Percentiles rank a stretch among this genome's conserved stretches.
Conservation (phyloP, 2,113 vertebrate genomes). For the Callorhinus ursinus region DNA sequence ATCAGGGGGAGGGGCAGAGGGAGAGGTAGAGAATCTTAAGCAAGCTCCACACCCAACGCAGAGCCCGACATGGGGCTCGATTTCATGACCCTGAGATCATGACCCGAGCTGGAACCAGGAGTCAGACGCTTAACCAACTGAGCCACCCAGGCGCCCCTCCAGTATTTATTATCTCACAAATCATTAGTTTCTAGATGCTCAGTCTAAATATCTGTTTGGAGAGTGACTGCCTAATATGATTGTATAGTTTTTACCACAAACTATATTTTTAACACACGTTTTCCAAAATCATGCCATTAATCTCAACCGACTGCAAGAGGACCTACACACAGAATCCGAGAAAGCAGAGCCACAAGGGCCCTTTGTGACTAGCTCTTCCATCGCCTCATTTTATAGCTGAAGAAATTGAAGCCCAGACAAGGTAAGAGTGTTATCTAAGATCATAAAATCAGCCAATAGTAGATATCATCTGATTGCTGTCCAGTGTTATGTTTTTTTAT, state of each 20-base stretch:
- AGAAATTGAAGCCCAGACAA: not conserved
- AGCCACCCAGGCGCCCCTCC: not conserved
- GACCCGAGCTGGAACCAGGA: not conserved
- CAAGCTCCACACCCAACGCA: not conserved
- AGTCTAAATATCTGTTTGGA: not conserved
- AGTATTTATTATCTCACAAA: slow-evolving; percentile 23
- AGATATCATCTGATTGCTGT: not conserved
- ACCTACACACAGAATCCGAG: not conserved
- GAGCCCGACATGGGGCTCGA: not conserved
- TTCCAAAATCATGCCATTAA: not conserved
- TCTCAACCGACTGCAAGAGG: not conserved
- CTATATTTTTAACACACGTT: not conserved
- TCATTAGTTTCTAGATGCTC: slow-evolving; percentile 15
- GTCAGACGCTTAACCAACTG: not conserved
- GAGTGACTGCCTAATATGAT: not conserved
- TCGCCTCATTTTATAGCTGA: not conserved
- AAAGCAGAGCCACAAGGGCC: not conserved
- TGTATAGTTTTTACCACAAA: not conserved
- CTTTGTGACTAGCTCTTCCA: not conserved
- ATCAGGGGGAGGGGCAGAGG: not conserved
- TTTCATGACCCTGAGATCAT: not conserved
- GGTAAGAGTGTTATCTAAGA: not conserved
- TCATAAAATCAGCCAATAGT: not conserved
- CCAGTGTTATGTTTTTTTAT: not conserved
- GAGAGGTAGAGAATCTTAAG: not conserved